Percentiles rank a stretch among this genome's conserved stretches.
These are phyloP conservation scores for Achroia grisella DNA, from an alignment of 1,140 invertebrate genomes.

Conservation along the genomic window DNA sequence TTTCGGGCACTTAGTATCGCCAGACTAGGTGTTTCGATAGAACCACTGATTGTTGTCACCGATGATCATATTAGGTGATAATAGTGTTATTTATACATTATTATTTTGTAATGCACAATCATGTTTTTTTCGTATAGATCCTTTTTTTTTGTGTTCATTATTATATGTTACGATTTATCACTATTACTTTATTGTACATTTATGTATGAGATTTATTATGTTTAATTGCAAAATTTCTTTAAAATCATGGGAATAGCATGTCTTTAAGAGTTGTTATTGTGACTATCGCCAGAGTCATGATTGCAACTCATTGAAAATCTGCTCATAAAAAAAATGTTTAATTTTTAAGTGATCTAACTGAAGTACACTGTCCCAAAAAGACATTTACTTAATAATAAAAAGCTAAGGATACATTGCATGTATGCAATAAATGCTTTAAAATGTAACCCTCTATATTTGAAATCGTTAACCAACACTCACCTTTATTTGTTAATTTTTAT, in stretches of 20 bases:
- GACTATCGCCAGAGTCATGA: slow-evolving; percentile 50
- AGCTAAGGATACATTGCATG: slow-evolving; percentile 58
- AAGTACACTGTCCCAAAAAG: slow-evolving; percentile 66
- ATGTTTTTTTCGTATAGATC: slow-evolving; percentile 42
- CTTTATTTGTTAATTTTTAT: slow-evolving; percentile 65
- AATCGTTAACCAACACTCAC: slow-evolving; percentile 70
- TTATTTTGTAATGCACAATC: slow-evolving; percentile 64
- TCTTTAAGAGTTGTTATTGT: slow-evolving; percentile 8
- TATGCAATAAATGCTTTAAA: slow-evolving; percentile 64
- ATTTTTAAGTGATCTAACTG: slow-evolving; percentile 51
- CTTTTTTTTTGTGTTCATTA: slow-evolving; percentile 41
- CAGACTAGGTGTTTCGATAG: slow-evolving; percentile 34
- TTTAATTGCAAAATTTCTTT: slow-evolving; percentile 52
- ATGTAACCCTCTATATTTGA: slow-evolving; percentile 61
- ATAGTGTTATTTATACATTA: slow-evolving; percentile 45
- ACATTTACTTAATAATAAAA: slow-evolving; percentile 53
- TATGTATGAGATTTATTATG: slow-evolving; percentile 56
- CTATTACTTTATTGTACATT: slow-evolving; percentile 38
- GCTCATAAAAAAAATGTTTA: slow-evolving; percentile 44
- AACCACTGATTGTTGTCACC: slow-evolving; percentile 16
- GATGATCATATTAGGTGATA: slow-evolving; percentile 55
- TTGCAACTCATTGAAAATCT: slow-evolving; percentile 19
- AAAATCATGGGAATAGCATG: slow-evolving; percentile 32
- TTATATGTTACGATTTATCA: slow-evolving; percentile 23
- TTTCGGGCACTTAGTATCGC: slow-evolving; percentile 37